Evolutionary conservation across 2,113 vertebrate genomes (phyloP), one percentile per base, ranked within the genome.

Genomic region (Triplophysa dalaica): DNA sequence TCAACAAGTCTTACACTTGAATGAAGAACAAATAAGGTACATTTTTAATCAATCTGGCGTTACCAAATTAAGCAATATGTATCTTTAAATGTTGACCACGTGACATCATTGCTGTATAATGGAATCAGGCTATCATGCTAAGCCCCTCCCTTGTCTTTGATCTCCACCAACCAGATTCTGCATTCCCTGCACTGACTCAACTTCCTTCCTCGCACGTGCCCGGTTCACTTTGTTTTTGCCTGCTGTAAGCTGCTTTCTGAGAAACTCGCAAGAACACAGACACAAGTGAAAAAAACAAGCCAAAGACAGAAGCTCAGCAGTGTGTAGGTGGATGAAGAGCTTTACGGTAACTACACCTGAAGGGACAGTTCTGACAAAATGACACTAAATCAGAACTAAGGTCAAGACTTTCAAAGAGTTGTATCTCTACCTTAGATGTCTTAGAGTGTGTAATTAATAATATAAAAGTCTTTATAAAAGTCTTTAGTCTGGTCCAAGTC

Each of bases 161-260:
- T 70, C 67, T 79, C 85, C 29, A 63, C 67, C 75, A 78, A 76
- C 61, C 75, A 72, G 45, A 73, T 17, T 24, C 13, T 22, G 24
- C 52, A 13, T 56, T 43, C 8, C 22, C 21, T 66, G 61, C 78
- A 72, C 74, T 66, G 50, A 33, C 62, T 75, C 60, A 79, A 83
- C 84, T 90, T 89, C 86, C 90, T 90, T 89, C 90, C 90, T 87
- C 86, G 88, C 90, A 91, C 88, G 85, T 88, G 89, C 85, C 83
- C 82, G 79, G 70, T 83, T 78, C 85, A 86, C 85, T 78, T 56
- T 81, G 84, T 88, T 87, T 69, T 70, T 38, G 54, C 72, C 75
- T 82, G 73, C 81, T 45, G 33, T 81, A 78, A 83, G 61, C 48
- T 11, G 76, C 77, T 80, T 83, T 82, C 74, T 82, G 64, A 87